Conservation (phyloP, 2,113 vertebrate genomes). For the Paracanthobrama guichenoti region DNA sequence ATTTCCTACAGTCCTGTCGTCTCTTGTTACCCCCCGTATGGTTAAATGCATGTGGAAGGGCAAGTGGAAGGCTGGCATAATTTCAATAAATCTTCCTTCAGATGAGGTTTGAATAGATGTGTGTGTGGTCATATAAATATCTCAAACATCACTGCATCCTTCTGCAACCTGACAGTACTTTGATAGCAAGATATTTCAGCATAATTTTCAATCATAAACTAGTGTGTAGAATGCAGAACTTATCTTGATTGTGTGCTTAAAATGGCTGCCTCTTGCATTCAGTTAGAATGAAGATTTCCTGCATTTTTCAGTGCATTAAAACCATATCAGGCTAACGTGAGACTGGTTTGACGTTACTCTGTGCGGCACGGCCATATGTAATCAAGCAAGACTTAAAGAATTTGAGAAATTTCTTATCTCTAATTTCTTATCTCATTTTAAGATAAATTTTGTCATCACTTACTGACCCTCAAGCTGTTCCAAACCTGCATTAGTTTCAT, state of each 20-base stretch:
- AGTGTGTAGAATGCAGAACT: not conserved
- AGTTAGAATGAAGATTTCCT: not conserved
- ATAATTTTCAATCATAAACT: conserved; percentile 15
- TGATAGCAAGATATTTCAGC: conserved; percentile 10
- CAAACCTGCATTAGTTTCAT: too few relatives aligned
- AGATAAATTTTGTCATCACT: too few relatives aligned
- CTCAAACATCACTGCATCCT: conserved; percentile 14
- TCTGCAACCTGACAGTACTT: conserved; percentile 3
- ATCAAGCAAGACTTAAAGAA: not conserved
- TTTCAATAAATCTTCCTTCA: conserved; percentile 44
- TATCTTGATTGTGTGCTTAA: not conserved
- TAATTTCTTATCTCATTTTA: too few relatives aligned
- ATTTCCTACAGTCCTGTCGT: too few relatives aligned
- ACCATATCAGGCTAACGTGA: not conserved
- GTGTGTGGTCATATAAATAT: conserved; percentile 35
- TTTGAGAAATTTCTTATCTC: too few relatives aligned
- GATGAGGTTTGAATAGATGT: conserved; percentile 46
- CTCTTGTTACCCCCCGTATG: conserved; percentile 39
- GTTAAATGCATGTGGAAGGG: conserved; percentile 49
- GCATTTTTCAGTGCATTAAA: not conserved
- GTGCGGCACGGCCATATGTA: not conserved
- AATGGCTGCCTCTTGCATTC: not conserved
- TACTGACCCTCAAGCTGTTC: too few relatives aligned
- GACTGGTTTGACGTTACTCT: not conserved
- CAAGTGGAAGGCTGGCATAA: conserved; percentile 43